These are phyloP conservation scores for Gymnogyps californianus DNA, from an alignment of 2,113 vertebrate species.

Conservation along the genomic window DNA sequence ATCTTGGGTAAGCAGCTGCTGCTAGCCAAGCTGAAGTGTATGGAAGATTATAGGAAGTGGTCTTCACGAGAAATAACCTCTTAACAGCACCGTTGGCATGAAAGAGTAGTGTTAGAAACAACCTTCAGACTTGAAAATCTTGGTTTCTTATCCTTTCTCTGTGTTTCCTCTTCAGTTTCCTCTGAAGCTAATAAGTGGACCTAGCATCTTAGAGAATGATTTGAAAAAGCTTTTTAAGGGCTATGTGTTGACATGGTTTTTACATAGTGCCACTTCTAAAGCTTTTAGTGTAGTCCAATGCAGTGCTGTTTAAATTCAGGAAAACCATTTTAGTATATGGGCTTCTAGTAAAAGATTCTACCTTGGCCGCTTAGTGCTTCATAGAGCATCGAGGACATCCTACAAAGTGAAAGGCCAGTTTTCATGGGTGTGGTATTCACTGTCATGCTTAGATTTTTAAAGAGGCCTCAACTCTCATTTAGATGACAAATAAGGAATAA, in stretches of 20 bases:
- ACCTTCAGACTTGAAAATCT: neutral
- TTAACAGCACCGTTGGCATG: neutral
- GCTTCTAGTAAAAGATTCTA: neutral
- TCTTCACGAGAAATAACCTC: neutral
- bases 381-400: neutral
- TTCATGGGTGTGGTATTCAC: neutral
- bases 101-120: neutral
- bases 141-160: neutral
- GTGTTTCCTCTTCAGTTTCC: neutral
- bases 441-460: neutral
- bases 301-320: neutral
- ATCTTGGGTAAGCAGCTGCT: neutral
- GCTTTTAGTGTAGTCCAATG: neutral
- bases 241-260: neutral
- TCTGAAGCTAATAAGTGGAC: neutral
- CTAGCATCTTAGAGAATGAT: neutral
- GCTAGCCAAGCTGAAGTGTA: neutral
- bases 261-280: neutral
- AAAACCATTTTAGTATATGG: neutral
- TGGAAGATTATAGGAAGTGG: neutral
- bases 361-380: neutral
- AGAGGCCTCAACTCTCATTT: neutral
- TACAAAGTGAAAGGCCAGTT: neutral
- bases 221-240: neutral
- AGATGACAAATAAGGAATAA: neutral